These are phyloP conservation scores for Caenorhabditis angaria DNA, from an alignment of 2,888 invertebrate species.

Conservation along the genomic window DNA sequence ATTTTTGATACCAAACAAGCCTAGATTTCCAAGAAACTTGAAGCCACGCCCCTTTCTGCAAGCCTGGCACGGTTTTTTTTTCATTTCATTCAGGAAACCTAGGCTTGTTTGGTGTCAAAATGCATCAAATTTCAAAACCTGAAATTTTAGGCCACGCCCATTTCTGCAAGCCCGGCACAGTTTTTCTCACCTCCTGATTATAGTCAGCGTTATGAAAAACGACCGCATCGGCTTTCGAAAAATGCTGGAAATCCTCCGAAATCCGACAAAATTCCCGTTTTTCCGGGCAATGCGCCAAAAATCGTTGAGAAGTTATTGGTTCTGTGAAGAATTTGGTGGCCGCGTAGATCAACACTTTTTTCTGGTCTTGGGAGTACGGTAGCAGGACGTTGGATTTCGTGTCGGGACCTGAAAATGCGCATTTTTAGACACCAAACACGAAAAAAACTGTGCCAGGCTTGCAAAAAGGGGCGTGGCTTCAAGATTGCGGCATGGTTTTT, in stretches of 20 bases:
- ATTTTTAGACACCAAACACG: background rate
- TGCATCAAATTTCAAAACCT: too few relatives aligned
- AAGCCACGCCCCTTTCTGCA: too few relatives aligned
- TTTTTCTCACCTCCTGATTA: background rate
- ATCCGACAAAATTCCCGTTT: slow-evolving; percentile 47
- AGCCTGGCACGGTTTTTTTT: too few relatives aligned
- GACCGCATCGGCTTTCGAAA: slow-evolving; percentile 42
- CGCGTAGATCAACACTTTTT: slow-evolving; percentile 45
- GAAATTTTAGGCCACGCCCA: too few relatives aligned
- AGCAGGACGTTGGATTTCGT: too few relatives aligned
- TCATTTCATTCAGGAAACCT: slow-evolving; percentile 12
- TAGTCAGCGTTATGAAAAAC: slow-evolving; percentile 58
- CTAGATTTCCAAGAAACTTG: slow-evolving; percentile 1
- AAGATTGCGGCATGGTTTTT: too few relatives aligned
- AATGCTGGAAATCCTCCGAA: slow-evolving; percentile 28
- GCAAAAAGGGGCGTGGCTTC: too few relatives aligned
- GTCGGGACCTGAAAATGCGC: too few relatives aligned
- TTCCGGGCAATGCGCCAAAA: slow-evolving; percentile 43
- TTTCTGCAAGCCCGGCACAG: slow-evolving; percentile 5
- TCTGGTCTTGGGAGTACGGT: too few relatives aligned
- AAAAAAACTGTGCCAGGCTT: too few relatives aligned
- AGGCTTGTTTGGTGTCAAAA: background rate
- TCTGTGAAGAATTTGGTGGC: slow-evolving; percentile 54
- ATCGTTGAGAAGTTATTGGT: slow-evolving; percentile 47
- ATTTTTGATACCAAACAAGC: background rate